Evolutionary conservation across 2,113 vertebrate species (phyloP).

Genomic region (Eudyptes chrysolophus): DNA sequence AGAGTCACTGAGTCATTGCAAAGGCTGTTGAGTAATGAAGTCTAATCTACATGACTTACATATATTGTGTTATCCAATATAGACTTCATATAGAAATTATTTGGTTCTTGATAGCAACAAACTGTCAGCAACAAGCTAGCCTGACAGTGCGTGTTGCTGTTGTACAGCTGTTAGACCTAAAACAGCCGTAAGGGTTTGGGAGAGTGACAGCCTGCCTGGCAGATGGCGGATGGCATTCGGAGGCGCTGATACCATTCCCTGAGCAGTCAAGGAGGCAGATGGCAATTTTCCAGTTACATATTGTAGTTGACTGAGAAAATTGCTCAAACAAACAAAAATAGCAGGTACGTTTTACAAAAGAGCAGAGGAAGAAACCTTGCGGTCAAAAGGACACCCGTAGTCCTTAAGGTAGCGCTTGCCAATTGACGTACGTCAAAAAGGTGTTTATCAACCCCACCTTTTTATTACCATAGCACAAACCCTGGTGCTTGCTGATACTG

Average conservation of each 20-base stretch:
- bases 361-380: background rate
- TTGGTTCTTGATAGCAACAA: background rate
- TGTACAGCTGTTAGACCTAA: background rate
- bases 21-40: background rate
- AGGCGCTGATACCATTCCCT: background rate
- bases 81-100: background rate
- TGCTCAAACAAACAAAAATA: background rate
- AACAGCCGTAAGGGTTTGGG: background rate
- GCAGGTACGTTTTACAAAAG: background rate
- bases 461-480: background rate
- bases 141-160: background rate
- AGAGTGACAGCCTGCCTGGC: background rate
- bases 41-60: background rate
- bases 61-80: background rate
- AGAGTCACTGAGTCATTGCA: background rate
- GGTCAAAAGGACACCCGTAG: rapidly evolving
- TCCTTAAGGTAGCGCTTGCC: background rate
- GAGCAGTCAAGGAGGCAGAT: background rate
- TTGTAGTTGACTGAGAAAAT: background rate
- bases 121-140: background rate
- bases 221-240: background rate
- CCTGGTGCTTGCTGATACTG: background rate
- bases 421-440: background rate
- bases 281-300: background rate
- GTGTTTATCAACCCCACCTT: background rate